Base-by-base conservation (phyloP, 2,797 vertebrate species). In the Megalops cyprinoides region DNA sequence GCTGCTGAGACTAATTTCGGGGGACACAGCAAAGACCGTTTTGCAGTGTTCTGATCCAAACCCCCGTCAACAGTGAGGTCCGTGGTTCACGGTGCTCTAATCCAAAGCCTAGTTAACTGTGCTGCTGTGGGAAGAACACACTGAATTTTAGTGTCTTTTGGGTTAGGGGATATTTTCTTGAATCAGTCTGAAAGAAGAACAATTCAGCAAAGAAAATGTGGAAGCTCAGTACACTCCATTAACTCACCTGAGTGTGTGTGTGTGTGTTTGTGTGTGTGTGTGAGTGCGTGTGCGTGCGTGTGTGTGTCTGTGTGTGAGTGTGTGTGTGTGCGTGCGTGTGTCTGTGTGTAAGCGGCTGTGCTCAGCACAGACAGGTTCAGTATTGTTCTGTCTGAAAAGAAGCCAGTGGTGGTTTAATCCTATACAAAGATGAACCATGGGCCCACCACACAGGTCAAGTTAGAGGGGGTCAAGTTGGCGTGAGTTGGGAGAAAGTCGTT, bases 261-360 rank as follows among this genome's bases (percentile, higher is more conserved):
- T 39, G 31, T 56, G 78, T 56, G 60, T 67, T 28, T n/a, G 62
- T 69, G 77, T 42, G 78, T 46, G 78, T 55, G n/a, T 73, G 67
- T 67, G 48, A 46, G 34, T 37, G 51, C 74, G 48, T 55, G 49
- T 25, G 49, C 44, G 49, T 20, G 6, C 67, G 62, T 18, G 39
- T 46, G 9, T 60, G 55, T 28, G 53, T 25, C 53, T 77, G 14
- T 9, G 55, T 42, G 25, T 37, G 20, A 46, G 12, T 78, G 77
- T 12, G 51, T 9, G 23, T 8, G 28, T 67, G 62, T 67, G 5
- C 51, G 1, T 55, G n/a, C n/a, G n/a, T n/a, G n/a, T n/a, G n/a
- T n/a, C n/a, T n/a, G n/a, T n/a, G n/a, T n/a, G n/a, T n/a, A n/a
- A n/a, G n/a, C n/a, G n/a, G 23, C n/a, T n/a, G n/a, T n/a, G n/a